A percentile compares a stretch with the other conserved stretches of the same genome.
Evolutionary conservation across 2,888 invertebrate genomes (phyloP).

Genomic region (Perizoma flavofasciatum): DNA sequence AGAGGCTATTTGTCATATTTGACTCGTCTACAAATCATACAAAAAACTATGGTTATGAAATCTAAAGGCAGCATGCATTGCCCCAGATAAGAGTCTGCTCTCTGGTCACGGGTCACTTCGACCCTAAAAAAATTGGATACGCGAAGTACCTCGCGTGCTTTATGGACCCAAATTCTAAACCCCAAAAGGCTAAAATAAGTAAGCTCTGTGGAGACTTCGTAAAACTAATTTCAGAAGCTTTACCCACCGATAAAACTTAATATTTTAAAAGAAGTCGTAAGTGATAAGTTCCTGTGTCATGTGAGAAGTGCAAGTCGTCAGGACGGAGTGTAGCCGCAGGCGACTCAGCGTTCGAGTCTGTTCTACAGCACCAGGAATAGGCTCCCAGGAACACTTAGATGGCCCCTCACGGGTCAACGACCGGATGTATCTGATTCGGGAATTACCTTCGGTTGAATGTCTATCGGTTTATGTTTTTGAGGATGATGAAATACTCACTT

Average conservation of each 20-base stretch:
- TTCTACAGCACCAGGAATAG: constrained; percentile 20
- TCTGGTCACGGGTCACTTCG: no score
- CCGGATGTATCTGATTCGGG: constrained; percentile 45
- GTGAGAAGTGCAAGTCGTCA: constrained; percentile 3
- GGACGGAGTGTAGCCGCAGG: constrained; percentile 19
- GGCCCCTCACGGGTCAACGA: constrained; percentile 43
- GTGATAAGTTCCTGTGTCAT: constrained; percentile 15
- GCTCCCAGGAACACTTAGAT: constrained; percentile 40
- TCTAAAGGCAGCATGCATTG: no score
- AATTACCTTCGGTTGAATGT: constrained; percentile 15
- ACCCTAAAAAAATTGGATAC: no score
- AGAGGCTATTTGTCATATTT: no score
- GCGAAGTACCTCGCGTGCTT: no score
- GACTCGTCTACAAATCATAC: no score
- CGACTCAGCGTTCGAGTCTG: neutral
- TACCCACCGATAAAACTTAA: neutral
- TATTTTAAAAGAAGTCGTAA: constrained; percentile 10
- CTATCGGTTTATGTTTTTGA: neutral
- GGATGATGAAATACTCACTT: neutral
- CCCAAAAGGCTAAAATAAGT: no score
- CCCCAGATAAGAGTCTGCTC: no score
- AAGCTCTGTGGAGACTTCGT: no score
- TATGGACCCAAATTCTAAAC: no score
- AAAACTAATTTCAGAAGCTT: neutral
- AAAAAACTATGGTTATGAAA: no score